A percentile compares a stretch with the other conserved stretches of the same genome.
Evolutionary conservation across 2,888 invertebrate genomes (phyloP).

Genomic region (Spisula subtruncata): DNA sequence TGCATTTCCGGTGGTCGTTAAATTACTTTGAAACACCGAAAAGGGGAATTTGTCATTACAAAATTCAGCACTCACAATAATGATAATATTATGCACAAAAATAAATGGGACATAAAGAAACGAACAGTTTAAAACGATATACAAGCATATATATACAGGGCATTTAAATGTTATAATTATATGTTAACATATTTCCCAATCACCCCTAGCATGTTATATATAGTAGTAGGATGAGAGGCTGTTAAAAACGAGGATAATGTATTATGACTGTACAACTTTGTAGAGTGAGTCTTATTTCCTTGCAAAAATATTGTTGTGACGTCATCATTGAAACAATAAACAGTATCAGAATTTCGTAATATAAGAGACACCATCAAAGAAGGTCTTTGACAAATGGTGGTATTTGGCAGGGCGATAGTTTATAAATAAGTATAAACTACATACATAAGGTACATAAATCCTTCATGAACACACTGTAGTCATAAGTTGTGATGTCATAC

Average conservation of each 20-base stretch:
- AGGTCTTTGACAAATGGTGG: too few relatives aligned
- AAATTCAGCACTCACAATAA: not conserved
- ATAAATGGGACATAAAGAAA: slow-evolving; percentile 18
- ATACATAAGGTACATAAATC: too few relatives aligned
- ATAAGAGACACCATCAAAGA: too few relatives aligned
- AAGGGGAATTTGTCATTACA: not conserved
- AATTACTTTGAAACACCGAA: not conserved
- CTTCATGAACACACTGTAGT: too few relatives aligned
- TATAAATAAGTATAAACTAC: too few relatives aligned
- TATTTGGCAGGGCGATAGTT: too few relatives aligned
- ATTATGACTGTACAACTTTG: not conserved
- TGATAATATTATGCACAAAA: not conserved
- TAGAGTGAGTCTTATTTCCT: not conserved
- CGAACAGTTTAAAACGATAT: not conserved
- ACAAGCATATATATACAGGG: slow-evolving; percentile 6
- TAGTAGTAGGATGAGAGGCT: not conserved
- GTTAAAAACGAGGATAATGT: not conserved
- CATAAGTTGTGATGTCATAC: too few relatives aligned
- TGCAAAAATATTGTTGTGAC: too few relatives aligned
- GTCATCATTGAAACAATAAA: too few relatives aligned
- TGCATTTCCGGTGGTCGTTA: too few relatives aligned
- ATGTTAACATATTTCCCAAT: not conserved
- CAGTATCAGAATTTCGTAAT: too few relatives aligned
- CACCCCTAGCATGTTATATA: not conserved
- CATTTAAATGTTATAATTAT: too few relatives aligned